Percentiles rank a stretch among this genome's conserved stretches.
Evolutionary conservation across 2,888 invertebrate species (phyloP).

Genomic region (Syrista parreyssii): DNA sequence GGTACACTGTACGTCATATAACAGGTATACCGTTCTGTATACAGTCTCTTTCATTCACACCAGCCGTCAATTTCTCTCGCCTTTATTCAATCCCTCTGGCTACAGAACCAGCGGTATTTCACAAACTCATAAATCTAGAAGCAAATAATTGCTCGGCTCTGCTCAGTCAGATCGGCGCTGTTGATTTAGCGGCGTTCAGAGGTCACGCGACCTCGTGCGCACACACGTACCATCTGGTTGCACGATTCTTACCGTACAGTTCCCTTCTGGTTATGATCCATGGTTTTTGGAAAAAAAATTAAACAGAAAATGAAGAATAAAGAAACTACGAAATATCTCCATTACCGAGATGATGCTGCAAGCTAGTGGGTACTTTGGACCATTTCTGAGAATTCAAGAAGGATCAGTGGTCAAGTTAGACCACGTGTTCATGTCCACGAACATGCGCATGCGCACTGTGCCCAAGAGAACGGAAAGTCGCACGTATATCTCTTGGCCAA

Average conservation of each 20-base stretch:
- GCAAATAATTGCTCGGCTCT: slow-evolving; percentile 63
- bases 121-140: slow-evolving; percentile 64
- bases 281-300: not conserved
- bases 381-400: not conserved
- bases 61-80: slow-evolving; percentile 17
- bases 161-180: slow-evolving; percentile 53
- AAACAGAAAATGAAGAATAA: not conserved
- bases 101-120: slow-evolving; percentile 34
- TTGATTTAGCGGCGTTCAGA: slow-evolving; percentile 62
- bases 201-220: slow-evolving; percentile 42
- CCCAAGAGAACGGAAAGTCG: not conserved
- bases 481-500: not conserved
- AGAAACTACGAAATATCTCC: not conserved
- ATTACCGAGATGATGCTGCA: not conserved
- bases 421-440: not conserved
- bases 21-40: not conserved
- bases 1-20: not conserved
- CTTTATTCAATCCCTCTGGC: slow-evolving; percentile 13
- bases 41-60: not conserved
- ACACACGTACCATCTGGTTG: slow-evolving; percentile 19
- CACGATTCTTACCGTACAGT: slow-evolving; percentile 9
- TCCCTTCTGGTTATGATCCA: not conserved
- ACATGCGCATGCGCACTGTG: not conserved
- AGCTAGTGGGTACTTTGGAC: not conserved
- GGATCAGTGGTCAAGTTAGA: not conserved